These are phyloP conservation scores for Ariopsis seemanni DNA, from an alignment of 2,113 vertebrate genomes.

Conservation along the genomic window DNA sequence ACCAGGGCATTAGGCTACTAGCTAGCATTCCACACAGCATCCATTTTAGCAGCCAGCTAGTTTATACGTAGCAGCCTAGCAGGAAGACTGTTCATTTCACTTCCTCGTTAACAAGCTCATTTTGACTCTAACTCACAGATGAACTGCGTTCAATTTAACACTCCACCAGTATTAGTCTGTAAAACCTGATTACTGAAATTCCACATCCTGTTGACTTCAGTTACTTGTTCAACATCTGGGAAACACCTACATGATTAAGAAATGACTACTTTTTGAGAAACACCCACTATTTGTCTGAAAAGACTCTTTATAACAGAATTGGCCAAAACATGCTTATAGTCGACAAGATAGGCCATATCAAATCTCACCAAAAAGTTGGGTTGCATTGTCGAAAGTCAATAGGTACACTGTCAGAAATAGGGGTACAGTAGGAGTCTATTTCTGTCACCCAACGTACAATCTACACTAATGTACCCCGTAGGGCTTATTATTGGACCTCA, in stretches of 20 bases:
- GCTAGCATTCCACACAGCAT: too few relatives aligned
- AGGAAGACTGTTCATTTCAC: not conserved
- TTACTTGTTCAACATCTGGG: not conserved
- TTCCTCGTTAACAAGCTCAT: not conserved
- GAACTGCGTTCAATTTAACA: not conserved
- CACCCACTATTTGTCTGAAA: not conserved
- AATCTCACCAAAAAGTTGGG: not conserved
- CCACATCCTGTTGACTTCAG: not conserved
- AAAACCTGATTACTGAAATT: not conserved
- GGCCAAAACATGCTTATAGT: not conserved
- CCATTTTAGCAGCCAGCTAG: not conserved
- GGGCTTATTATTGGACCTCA: too few relatives aligned
- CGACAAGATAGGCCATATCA: not conserved
- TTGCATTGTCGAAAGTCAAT: not conserved
- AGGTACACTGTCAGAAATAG: not conserved
- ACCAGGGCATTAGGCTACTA: too few relatives aligned
- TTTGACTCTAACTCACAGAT: not conserved
- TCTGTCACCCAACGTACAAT: too few relatives aligned
- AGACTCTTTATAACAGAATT: not conserved
- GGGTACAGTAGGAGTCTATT: too few relatives aligned
- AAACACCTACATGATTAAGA: not conserved
- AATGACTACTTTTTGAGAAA: slow-evolving; percentile 14
- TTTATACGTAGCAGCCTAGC: not conserved
- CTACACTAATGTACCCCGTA: too few relatives aligned
- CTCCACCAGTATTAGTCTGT: not conserved